Conservation (phyloP, 2,797 vertebrate genomes). For the Pyrocephalus nanus region DNA sequence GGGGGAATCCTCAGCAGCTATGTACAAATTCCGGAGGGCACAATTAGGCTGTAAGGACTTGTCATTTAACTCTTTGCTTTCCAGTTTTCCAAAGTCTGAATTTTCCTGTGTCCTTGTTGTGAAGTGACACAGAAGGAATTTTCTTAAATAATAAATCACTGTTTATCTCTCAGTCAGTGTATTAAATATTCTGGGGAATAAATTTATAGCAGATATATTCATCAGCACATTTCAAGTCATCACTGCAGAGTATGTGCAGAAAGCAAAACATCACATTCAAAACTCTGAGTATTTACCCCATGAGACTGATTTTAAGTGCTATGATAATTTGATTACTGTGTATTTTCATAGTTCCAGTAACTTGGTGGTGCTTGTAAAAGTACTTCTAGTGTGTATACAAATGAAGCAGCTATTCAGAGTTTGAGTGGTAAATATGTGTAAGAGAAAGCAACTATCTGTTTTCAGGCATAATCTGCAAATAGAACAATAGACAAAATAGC, state of each 20-base stretch:
- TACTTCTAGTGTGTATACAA: neutral
- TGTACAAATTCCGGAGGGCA: neutral
- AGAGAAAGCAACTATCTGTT: neutral
- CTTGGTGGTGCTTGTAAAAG: neutral
- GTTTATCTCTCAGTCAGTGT: neutral
- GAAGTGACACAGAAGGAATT: neutral
- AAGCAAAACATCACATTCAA: neutral
- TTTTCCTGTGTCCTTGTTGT: neutral
- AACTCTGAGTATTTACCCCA: constrained; percentile 10
- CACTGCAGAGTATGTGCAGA: neutral
- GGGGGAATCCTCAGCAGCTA: neutral
- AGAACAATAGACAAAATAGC: neutral
- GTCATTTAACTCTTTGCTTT: neutral
- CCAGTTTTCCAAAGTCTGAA: neutral
- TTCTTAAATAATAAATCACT: neutral
- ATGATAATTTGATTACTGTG: constrained; percentile 35
- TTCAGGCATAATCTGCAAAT: neutral
- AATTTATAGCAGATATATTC: neutral
- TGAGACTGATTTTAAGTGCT: constrained; percentile 26
- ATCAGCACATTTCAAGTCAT: neutral
- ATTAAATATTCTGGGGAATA: neutral
- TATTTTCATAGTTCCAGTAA: constrained; percentile 4
- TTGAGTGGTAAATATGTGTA: neutral
- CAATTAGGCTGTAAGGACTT: neutral
- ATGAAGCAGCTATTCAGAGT: constrained; percentile 9